A percentile compares a stretch with the other conserved stretches of the same genome.
phyloP scores from a whole-genome alignment of 2,888 invertebrate species.

The Pachycephus smyrnensis region DNA sequence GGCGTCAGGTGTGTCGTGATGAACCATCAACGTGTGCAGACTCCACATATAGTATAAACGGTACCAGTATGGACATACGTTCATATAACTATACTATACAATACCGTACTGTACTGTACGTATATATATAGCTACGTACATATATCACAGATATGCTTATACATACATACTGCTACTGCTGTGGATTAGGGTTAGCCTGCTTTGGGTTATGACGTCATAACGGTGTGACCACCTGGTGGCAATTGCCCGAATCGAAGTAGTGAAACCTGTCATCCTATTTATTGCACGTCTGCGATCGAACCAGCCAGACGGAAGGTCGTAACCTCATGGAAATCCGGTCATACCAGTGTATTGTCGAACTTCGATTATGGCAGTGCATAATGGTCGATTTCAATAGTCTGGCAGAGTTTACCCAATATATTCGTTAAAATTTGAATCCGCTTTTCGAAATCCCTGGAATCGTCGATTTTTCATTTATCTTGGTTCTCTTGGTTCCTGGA shows the following conservation, averaged over 20 bases:
- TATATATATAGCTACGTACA: slow-evolving; percentile 30
- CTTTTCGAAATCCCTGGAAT: background rate
- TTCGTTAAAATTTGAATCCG: background rate
- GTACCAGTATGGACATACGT: slow-evolving; percentile 1
- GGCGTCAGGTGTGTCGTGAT: slow-evolving; percentile 52
- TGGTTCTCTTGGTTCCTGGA: background rate
- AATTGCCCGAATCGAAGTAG: slow-evolving; percentile 48
- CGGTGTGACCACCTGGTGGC: slow-evolving; percentile 56
- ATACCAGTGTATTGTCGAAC: background rate
- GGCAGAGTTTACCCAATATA: background rate
- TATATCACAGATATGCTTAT: slow-evolving; percentile 11
- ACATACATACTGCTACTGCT: slow-evolving; percentile 28
- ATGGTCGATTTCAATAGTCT: background rate
- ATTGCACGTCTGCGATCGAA: slow-evolving; percentile 36
- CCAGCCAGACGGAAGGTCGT: background rate
- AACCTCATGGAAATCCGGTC: background rate
- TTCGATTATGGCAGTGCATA: background rate
- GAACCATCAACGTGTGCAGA: slow-evolving; percentile 41
- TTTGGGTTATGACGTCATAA: slow-evolving; percentile 60
- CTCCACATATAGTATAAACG: background rate
- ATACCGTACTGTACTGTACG: background rate
- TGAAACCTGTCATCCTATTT: slow-evolving; percentile 54
- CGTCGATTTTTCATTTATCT: background rate
- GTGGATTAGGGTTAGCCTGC: slow-evolving; percentile 55
- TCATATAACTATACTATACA: background rate